A percentile compares a stretch with the other conserved stretches of the same genome.
Conservation (phyloP, 2,113 vertebrate species). For the Clarias magur region DNA sequence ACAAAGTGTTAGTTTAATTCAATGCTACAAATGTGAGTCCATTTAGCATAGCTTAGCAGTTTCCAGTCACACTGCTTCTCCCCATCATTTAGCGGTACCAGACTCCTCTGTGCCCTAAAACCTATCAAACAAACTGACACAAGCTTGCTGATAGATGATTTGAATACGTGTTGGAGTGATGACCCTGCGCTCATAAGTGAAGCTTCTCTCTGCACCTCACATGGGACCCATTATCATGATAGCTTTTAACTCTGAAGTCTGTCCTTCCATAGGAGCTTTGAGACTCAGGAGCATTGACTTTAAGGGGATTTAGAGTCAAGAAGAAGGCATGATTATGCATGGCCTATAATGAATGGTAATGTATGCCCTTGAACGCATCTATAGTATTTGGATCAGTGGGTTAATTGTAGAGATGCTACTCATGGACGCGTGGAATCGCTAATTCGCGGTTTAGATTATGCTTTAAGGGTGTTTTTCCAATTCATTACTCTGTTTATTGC, state of each 20-base stretch:
- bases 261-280: constrained; percentile 24
- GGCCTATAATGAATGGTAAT: constrained; percentile 35
- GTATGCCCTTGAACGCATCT: background rate
- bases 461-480: background rate
- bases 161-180: constrained; percentile 46
- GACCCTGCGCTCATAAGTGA: constrained; percentile 36
- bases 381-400: constrained; percentile 4
- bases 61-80: background rate
- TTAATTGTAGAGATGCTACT: constrained; percentile 3
- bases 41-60: constrained; percentile 18
- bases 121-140: constrained; percentile 48
- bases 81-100: constrained; percentile 21
- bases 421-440: background rate
- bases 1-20: constrained; percentile 50
- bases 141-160: constrained; percentile 35
- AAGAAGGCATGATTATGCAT: constrained; percentile 13
- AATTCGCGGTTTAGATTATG: background rate
- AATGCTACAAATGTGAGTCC: constrained; percentile 19
- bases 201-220: constrained; percentile 41
- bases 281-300: background rate
- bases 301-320: constrained; percentile 1
- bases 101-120: constrained; percentile 17
- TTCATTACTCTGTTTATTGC: background rate
- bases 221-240: constrained; percentile 42
- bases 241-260: constrained; percentile 39